phyloP scores from a whole-genome alignment of 2,113 vertebrate genomes.

The Oncorhynchus masou region DNA sequence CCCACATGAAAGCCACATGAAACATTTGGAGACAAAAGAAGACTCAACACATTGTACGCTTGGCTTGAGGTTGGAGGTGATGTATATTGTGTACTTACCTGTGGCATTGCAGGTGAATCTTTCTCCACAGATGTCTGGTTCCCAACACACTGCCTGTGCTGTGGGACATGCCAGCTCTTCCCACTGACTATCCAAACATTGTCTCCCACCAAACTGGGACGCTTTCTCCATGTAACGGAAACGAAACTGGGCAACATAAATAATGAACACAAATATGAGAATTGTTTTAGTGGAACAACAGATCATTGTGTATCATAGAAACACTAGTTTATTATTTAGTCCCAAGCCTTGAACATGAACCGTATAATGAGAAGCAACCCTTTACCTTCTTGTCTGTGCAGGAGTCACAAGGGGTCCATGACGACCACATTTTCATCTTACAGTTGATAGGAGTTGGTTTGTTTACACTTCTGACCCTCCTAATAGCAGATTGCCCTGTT shows the following conservation, averaged over 20 bases:
- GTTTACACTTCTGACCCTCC: conserved; percentile 53
- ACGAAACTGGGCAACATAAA: conserved; percentile 67
- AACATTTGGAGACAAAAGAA: no score
- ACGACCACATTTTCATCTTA: conserved; percentile 79
- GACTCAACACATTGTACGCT: no score
- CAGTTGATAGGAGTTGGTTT: conserved; percentile 73
- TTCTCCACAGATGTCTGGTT: conserved; percentile 72
- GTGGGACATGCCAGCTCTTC: conserved; percentile 68
- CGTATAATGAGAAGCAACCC: background rate
- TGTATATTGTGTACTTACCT: conserved; percentile 65
- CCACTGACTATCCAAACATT: conserved; percentile 78
- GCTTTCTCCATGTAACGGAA: conserved; percentile 76
- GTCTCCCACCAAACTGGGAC: conserved; percentile 69
- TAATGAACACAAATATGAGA: no score
- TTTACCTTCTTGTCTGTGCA: conserved; percentile 85
- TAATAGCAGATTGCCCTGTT: conserved; percentile 19
- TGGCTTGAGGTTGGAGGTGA: background rate
- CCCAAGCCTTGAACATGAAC: background rate
- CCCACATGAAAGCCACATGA: background rate
- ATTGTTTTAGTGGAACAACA: no score
- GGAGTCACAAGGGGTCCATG: conserved; percentile 84
- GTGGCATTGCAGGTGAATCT: conserved; percentile 80
- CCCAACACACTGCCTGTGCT: conserved; percentile 57
- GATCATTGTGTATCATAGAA: background rate
- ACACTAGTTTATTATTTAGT: background rate